These are phyloP conservation scores for Phoxinus dragarum DNA, from an alignment of 2,797 vertebrate species.

Conservation along the genomic window DNA sequence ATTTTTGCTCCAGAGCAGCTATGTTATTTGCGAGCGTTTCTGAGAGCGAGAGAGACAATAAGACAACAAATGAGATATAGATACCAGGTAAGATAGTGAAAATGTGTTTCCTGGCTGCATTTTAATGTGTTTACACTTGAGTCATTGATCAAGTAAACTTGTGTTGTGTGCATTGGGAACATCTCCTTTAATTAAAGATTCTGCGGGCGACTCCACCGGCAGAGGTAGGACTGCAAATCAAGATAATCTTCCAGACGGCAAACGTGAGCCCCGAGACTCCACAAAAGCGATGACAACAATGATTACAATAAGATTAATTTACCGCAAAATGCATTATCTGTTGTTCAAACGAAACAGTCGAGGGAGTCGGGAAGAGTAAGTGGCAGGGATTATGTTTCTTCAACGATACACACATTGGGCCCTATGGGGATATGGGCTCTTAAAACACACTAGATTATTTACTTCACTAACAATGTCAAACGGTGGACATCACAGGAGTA, in stretches of 20 bases:
- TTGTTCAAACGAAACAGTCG: background rate
- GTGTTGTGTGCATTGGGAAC: slow-evolving; percentile 60
- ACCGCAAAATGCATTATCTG: background rate
- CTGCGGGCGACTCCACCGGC: slow-evolving; percentile 66
- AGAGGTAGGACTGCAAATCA: slow-evolving; percentile 71
- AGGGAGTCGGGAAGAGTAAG: background rate
- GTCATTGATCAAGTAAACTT: slow-evolving; percentile 71
- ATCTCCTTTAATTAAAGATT: slow-evolving; percentile 74
- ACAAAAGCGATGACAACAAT: slow-evolving; percentile 42
- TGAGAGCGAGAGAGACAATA: background rate
- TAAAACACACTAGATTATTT: slow-evolving; percentile 7
- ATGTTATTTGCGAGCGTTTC: slow-evolving; percentile 23
- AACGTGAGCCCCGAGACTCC: slow-evolving; percentile 63
- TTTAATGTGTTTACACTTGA: slow-evolving; percentile 59
- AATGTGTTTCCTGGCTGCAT: slow-evolving; percentile 40
- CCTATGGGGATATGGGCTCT: background rate
- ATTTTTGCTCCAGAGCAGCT: background rate
- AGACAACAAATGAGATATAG: slow-evolving; percentile 29
- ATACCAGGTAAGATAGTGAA: slow-evolving; percentile 26
- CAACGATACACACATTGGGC: background rate
- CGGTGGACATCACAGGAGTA: background rate
- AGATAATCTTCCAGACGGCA: slow-evolving; percentile 66
- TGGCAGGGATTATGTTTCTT: slow-evolving; percentile 4
- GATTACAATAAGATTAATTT: slow-evolving; percentile 41
- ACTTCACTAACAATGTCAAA: background rate